Evolutionary conservation across 2,113 vertebrate genomes (phyloP).

Genomic region (Lepidothrix coronata): DNA sequence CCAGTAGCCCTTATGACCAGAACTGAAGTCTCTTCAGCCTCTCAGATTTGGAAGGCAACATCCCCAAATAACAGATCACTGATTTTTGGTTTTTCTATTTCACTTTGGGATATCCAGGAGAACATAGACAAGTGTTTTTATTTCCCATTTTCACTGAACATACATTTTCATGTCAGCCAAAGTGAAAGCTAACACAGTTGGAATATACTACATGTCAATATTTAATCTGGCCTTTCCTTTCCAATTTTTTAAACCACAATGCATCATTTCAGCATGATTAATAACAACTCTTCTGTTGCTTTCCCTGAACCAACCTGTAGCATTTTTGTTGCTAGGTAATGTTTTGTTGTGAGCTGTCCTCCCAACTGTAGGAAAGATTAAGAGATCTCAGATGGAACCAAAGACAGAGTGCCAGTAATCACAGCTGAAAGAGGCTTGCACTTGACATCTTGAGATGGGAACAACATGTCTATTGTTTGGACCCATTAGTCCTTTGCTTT

Average conservation of each 20-base stretch:
- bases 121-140: not conserved
- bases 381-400: constrained; percentile 53
- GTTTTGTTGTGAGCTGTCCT: constrained; percentile 44
- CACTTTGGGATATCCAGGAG: not conserved
- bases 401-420: constrained; percentile 29
- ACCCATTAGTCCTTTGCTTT: not conserved
- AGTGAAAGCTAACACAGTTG: constrained; percentile 58
- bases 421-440: constrained; percentile 11
- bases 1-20: not conserved
- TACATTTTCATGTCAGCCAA: constrained; percentile 39
- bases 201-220: constrained; percentile 56
- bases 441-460: constrained; percentile 24
- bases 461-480: constrained; percentile 24
- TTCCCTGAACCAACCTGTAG: constrained; percentile 25
- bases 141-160: constrained; percentile 34
- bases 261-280: constrained; percentile 51
- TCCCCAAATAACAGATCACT: not conserved
- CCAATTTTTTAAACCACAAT: constrained; percentile 51
- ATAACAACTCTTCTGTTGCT: constrained; percentile 19
- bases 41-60: not conserved
- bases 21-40: not conserved
- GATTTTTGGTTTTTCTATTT: not conserved
- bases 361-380: constrained; percentile 21
- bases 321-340: constrained; percentile 66
- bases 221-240: constrained; percentile 65